phyloP scores from a whole-genome alignment of 2,888 invertebrate genomes.

The Ophioninae sp. region DNA sequence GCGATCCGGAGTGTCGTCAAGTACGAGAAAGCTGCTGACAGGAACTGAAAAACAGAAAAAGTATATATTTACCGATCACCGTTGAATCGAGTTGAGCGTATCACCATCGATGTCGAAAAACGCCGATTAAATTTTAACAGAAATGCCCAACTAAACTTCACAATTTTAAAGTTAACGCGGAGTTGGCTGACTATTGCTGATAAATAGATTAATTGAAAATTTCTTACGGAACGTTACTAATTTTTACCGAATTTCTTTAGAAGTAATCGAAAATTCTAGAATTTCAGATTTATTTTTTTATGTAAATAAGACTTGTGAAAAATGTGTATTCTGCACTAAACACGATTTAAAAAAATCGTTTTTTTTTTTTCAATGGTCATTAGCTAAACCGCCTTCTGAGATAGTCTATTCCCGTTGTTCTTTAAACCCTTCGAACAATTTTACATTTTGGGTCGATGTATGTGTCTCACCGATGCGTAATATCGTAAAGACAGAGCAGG shows the following conservation, averaged over 20 bases:
- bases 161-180: not conserved
- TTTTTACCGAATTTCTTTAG: not conserved
- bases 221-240: not conserved
- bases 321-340: no score
- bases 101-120: not conserved
- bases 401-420: no score
- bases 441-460: not conserved
- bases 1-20: slow-evolving; percentile 65
- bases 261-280: not conserved
- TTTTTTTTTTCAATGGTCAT: not conserved
- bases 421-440: no score
- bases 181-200: not conserved
- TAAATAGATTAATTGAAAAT: no score
- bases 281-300: not conserved
- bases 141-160: not conserved
- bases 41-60: slow-evolving; percentile 56
- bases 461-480: slow-evolving; percentile 62
- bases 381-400: no score
- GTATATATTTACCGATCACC: not conserved
- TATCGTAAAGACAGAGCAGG: slow-evolving; percentile 65
- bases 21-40: slow-evolving; percentile 64
- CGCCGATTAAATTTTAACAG: not conserved
- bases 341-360: not conserved
- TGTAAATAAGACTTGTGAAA: no score
- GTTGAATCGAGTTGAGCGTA: not conserved